Evolutionary conservation across 2,797 vertebrate genomes (phyloP), one percentile per base, ranked within the genome.

Genomic region (Synaphobranchus kaupii): DNA sequence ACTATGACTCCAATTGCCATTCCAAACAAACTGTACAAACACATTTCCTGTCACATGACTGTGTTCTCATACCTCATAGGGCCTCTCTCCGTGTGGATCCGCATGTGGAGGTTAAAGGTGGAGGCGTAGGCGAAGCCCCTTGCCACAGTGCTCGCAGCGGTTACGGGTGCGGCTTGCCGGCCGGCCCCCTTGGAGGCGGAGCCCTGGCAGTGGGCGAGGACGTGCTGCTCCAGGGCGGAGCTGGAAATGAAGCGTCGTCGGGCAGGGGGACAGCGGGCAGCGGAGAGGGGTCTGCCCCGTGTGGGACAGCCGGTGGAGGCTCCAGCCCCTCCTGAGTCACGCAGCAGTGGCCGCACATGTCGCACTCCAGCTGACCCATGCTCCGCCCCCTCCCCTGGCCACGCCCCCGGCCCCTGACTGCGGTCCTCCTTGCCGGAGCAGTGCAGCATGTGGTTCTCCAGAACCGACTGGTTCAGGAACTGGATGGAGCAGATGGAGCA

Each of bases 401-500:
- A 0, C 94, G 91, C 13, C 95, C 94, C 1, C 94, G 92, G 20
- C 94, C 94, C 94, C 0, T 89, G 83, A 1, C 91, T 94, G 88
- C 83, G 93, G 68, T 96, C 95, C 85, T 94, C 93, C 17, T 95
- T 95, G 1, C 63, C 93, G 0, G 95, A 94, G 85, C 97, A 97
- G 0, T 96, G 97, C 88, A 97, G 97, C 39, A 96, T 92, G 92
- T 99, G 98, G 83, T 97, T 96, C 0, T 96, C 95, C 76, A 98
- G 93, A 56, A 97, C 96, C 0, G 96, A 90, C 0, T 97, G 93
- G 7, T 96, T 97, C 48, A 97, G 94, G 83, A 98, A 99, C 92
- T 97, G 97, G 0, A 97, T 94, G 0, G 96, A 94, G 13, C 97
- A 99, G 80, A 95, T 95, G 0, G 92, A 86, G 85, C 97, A 98